Conservation (phyloP, 37 sponge, comb jelly and placozoan genomes). For the Diacarnus erythraeanus region DNA sequence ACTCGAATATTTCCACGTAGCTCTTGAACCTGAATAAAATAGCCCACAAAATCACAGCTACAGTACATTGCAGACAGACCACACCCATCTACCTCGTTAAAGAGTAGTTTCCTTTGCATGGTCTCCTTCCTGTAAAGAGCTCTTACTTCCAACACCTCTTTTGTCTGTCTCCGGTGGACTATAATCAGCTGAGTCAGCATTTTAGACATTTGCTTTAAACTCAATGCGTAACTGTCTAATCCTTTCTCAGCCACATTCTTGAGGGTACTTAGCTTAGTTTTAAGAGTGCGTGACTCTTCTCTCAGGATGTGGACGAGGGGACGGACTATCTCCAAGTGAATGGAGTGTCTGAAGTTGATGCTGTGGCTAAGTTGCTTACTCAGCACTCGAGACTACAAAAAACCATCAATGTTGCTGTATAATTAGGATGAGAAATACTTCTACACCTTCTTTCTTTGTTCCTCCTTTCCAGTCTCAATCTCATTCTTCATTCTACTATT, state of each 20-base stretch:
- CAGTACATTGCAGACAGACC: too few species aligned
- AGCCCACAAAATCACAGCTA: too few species aligned
- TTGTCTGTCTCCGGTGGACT: conserved; percentile 15
- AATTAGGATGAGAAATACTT: neutral
- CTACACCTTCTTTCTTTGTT: conserved; percentile 40
- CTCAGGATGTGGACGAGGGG: conserved; percentile 32
- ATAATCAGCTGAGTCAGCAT: conserved; percentile 22
- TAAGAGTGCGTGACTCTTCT: conserved; percentile 30
- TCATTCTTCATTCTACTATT: conserved; percentile 34
- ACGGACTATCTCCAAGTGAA: neutral
- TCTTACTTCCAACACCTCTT: conserved; percentile 61
- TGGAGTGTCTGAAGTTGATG: neutral
- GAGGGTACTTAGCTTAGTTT: conserved; percentile 29
- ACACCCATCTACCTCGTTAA: conserved; percentile 65
- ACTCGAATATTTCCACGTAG: conserved; percentile 83
- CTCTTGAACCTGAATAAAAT: conserved; percentile 65
- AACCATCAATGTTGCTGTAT: neutral
- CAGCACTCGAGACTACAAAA: conserved; percentile 7
- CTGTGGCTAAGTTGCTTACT: conserved; percentile 12
- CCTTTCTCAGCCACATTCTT: conserved; percentile 32
- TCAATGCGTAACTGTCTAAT: neutral
- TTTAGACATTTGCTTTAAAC: conserved; percentile 25
- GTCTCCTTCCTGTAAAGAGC: conserved; percentile 71
- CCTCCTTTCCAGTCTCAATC: conserved; percentile 12
- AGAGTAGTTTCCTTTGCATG: conserved; percentile 71